Evolutionary conservation across 2,797 vertebrate genomes (phyloP), one percentile per base, ranked within the genome.

Genomic region (Nannoperca obscura): DNA sequence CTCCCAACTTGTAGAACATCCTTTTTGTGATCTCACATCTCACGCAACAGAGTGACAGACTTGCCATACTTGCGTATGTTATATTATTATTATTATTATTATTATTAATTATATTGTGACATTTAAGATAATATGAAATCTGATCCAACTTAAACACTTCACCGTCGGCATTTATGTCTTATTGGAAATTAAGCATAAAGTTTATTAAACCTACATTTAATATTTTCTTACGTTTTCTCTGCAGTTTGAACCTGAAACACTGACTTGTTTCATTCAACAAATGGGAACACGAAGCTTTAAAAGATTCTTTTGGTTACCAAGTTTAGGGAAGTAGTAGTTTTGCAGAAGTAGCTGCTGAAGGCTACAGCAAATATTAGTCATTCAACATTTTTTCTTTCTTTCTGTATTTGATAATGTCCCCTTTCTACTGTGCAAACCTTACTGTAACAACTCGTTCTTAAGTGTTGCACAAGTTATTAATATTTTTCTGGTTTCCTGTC

Each of bases 321-420:
- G 68, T 79, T 87, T 85, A 46, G 47, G 80, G 86, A 88, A 82
- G 77, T 75, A 36, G 30, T 32, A 1, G 4, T 58, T 86, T 88
- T 80, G 20, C 66, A 82, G 86, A 85, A 88, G 78, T 82, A 22
- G 24, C 22, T 32, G 19, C 60, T 7, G 5, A 44, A 59, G 24
- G 22, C 24, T 14, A 34, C 0, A 3, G 24, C 42, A 42, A 47
- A 14, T 54, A n/a, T 77, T 50, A 62, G 24, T 81, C 80, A 81
- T n/a, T 9, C 1, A 24, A 27, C 8, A 0, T 74, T 13, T 65
- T 73, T 65, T 44, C 14, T 19, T 3, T 0, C 27, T 19, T 3
- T 0, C 36, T 34, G 14, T 73, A 0, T 61, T 22, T 47, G 27
- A 34, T 20, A 17, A 36, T 34, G 14, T 24, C 44, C 30, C 57